These are phyloP conservation scores for Oncorhynchus gorbuscha DNA, from an alignment of 2,113 vertebrate genomes.

Conservation along the genomic window DNA sequence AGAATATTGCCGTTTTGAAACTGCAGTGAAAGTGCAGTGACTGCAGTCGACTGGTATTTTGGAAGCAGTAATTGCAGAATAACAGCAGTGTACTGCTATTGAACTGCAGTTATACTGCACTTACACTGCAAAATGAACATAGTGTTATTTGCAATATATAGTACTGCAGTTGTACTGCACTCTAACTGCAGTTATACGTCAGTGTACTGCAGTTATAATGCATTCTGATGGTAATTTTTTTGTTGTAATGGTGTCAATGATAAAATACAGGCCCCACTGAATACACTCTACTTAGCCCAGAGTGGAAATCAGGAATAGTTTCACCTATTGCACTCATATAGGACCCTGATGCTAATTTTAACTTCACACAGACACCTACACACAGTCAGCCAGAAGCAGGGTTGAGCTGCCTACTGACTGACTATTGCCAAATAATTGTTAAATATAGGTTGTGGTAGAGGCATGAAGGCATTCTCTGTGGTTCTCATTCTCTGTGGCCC, in stretches of 20 bases:
- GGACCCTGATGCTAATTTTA: neutral
- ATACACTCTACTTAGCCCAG: too few species aligned
- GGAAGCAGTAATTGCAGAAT: too few species aligned
- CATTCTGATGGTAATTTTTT: too few species aligned
- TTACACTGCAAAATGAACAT: too few species aligned
- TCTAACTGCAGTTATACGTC: too few species aligned
- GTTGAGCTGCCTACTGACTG: neutral
- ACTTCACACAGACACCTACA: neutral
- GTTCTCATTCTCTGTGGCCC: neutral
- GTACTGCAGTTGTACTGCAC: neutral
- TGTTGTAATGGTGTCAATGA: neutral
- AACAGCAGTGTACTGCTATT: too few species aligned
- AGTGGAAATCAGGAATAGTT: too few species aligned
- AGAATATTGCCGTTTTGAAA: neutral
- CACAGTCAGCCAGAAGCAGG: neutral
- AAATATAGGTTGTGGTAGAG: neutral
- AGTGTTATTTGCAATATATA: neutral
- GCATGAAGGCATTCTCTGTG: neutral
- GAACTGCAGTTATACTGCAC: too few species aligned
- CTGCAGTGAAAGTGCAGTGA: too few species aligned
- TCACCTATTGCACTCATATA: neutral
- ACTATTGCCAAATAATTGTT: neutral
- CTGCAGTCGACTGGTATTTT: too few species aligned
- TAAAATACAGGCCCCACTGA: neutral
- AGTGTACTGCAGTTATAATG: too few species aligned